Conservation (phyloP, 2,113 vertebrate genomes). For the Orthochromis indermauri region DNA sequence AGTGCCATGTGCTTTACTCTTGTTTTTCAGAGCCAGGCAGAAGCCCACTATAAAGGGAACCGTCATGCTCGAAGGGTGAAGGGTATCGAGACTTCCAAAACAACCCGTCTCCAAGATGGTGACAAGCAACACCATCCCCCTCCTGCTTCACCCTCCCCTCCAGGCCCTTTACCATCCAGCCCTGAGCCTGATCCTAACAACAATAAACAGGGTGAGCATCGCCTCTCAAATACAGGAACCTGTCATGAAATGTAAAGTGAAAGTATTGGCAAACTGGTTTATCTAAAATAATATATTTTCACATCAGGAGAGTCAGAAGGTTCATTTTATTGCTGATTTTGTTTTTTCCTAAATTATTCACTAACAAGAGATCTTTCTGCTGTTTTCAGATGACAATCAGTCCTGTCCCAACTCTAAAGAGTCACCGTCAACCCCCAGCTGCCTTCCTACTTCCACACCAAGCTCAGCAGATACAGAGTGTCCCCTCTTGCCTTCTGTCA, state of each 20-base stretch:
- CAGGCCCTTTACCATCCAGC: slow-evolving; percentile 33
- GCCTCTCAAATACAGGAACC: background rate
- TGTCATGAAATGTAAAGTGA: background rate
- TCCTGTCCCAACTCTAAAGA: slow-evolving; percentile 26
- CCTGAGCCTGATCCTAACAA: slow-evolving; percentile 44
- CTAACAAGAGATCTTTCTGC: background rate
- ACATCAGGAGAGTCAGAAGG: background rate
- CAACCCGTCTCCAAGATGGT: slow-evolving; percentile 67
- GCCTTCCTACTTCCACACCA: slow-evolving; percentile 15
- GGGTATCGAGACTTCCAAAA: slow-evolving; percentile 82
- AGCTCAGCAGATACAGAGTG: slow-evolving; percentile 36
- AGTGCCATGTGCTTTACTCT: background rate
- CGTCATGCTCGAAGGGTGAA: slow-evolving; percentile 83
- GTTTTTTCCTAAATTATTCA: background rate
- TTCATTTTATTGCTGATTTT: background rate
- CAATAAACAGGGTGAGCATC: slow-evolving; percentile 55
- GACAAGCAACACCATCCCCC: slow-evolving; percentile 59
- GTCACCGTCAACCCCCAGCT: slow-evolving; percentile 21
- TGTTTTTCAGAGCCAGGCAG: slow-evolving; percentile 78
- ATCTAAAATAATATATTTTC: background rate
- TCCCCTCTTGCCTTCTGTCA: slow-evolving; percentile 32
- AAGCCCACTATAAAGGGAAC: slow-evolving; percentile 87
- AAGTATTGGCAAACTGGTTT: background rate
- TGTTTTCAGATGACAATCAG: slow-evolving; percentile 51
- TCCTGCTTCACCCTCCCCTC: slow-evolving; percentile 37